Percentiles rank a stretch among this genome's conserved stretches.
Conservation (phyloP, 2,797 vertebrate genomes). For the Eleutherodactylus coqui region DNA sequence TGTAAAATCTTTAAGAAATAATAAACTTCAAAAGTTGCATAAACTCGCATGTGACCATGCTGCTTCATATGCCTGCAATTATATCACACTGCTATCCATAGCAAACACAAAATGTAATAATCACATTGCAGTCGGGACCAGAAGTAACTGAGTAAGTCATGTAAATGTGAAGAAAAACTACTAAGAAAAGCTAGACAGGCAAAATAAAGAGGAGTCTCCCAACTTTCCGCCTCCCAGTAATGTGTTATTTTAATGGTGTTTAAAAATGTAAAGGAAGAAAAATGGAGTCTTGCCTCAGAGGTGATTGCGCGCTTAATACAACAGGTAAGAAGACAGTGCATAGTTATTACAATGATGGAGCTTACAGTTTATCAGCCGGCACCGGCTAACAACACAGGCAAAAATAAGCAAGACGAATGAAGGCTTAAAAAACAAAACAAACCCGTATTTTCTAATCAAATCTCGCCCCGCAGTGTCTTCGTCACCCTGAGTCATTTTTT, state of each 20-base stretch:
- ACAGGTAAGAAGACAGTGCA: neutral
- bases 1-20: no score
- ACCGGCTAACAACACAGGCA: conserved; percentile 57
- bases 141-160: neutral
- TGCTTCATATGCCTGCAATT: neutral
- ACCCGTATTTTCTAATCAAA: conserved; percentile 65
- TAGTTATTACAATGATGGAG: conserved; percentile 51
- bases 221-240: neutral
- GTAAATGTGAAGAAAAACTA: conserved; percentile 27
- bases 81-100: neutral
- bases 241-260: conserved; percentile 57
- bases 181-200: conserved; percentile 24
- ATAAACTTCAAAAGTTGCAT: no score
- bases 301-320: neutral
- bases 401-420: conserved; percentile 66
- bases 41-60: neutral
- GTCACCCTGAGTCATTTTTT: conserved; percentile 65
- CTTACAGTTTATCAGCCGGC: conserved; percentile 63
- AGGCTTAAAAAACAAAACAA: conserved; percentile 65
- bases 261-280: conserved; percentile 28
- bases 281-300: neutral
- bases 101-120: neutral
- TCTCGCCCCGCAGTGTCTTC: conserved; percentile 61
- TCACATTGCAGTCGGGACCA: neutral
- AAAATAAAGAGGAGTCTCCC: conserved; percentile 41